Percentiles rank a stretch among this genome's conserved stretches.
phyloP scores from a whole-genome alignment of 2,888 invertebrate species.

The Eupelmus urozonus region DNA sequence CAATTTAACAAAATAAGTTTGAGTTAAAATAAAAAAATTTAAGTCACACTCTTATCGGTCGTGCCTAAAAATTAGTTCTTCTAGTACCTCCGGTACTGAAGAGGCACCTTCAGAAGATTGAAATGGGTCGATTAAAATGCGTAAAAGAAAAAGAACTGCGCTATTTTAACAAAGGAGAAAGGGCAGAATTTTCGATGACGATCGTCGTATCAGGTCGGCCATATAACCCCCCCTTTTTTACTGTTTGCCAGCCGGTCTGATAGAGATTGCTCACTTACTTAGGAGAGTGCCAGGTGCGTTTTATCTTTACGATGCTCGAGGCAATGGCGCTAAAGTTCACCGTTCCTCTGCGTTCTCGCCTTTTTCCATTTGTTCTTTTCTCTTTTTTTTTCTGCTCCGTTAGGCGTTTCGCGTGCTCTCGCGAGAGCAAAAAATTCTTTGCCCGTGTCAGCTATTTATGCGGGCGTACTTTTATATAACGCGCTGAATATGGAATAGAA shows the following conservation, averaged over 20 bases:
- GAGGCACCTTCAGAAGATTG: too few species aligned
- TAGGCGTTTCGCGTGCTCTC: not conserved
- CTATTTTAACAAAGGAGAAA: not conserved
- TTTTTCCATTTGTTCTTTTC: conserved; percentile 20
- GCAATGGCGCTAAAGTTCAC: conserved; percentile 52
- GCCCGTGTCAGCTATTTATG: too few species aligned
- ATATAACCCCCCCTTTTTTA: conserved; percentile 45
- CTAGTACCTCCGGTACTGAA: not conserved
- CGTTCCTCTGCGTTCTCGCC: conserved; percentile 16
- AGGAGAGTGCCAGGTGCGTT: conserved; percentile 62
- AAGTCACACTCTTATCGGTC: too few species aligned
- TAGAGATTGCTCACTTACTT: conserved; percentile 59
- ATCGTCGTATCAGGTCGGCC: conserved; percentile 41
- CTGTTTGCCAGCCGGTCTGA: conserved; percentile 40
- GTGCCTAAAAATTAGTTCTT: too few species aligned
- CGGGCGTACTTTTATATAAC: too few species aligned
- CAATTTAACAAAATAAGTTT: too few species aligned
- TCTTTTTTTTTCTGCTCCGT: not conserved
- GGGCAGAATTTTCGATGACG: conserved; percentile 5
- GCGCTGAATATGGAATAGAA: not conserved
- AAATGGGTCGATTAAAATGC: not conserved
- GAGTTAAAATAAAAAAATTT: too few species aligned
- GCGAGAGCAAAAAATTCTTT: too few species aligned
- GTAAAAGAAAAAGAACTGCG: not conserved
- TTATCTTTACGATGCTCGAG: conserved; percentile 62